Evolutionary conservation across 2,888 invertebrate species (phyloP).

Genomic region (Gandaritis pyraliata): DNA sequence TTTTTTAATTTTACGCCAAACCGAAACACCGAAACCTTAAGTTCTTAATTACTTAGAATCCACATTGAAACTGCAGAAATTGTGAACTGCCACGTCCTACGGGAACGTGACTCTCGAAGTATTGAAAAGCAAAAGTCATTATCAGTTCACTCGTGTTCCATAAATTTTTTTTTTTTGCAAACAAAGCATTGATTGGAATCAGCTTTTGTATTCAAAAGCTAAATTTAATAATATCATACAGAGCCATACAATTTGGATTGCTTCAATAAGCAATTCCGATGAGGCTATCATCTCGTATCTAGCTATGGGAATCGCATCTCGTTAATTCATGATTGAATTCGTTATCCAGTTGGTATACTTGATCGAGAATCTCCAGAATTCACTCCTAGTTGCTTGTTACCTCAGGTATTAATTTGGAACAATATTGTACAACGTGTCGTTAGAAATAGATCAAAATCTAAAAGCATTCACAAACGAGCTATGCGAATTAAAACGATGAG

Average conservation of each 20-base stretch:
- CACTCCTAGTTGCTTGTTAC: conserved; percentile 17
- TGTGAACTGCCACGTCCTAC: not conserved
- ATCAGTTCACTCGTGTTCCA: not conserved
- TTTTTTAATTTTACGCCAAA: too few relatives aligned
- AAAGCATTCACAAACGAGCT: too few relatives aligned
- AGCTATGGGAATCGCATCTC: conserved; percentile 34
- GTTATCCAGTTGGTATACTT: conserved; percentile 31
- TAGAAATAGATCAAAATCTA: not conserved
- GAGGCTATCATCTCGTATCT: conserved; percentile 32
- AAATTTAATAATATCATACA: conserved; percentile 4
- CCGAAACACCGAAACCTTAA: too few relatives aligned
- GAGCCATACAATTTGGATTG: conserved; percentile 29
- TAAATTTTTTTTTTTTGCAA: not conserved
- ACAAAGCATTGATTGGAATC: not conserved
- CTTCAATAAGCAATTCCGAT: conserved; percentile 36
- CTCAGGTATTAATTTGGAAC: conserved; percentile 11
- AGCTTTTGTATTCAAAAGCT: not conserved
- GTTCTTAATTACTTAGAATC: not conserved
- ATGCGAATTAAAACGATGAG: too few relatives aligned
- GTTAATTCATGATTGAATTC: conserved; percentile 39
- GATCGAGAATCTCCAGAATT: conserved; percentile 26
- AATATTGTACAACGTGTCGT: not conserved
- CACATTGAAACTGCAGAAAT: not conserved
- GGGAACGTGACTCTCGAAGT: not conserved
- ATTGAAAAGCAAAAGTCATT: not conserved